phyloP scores from a whole-genome alignment of 2,113 vertebrate species.

The Phalacrocorax aristotelis region DNA sequence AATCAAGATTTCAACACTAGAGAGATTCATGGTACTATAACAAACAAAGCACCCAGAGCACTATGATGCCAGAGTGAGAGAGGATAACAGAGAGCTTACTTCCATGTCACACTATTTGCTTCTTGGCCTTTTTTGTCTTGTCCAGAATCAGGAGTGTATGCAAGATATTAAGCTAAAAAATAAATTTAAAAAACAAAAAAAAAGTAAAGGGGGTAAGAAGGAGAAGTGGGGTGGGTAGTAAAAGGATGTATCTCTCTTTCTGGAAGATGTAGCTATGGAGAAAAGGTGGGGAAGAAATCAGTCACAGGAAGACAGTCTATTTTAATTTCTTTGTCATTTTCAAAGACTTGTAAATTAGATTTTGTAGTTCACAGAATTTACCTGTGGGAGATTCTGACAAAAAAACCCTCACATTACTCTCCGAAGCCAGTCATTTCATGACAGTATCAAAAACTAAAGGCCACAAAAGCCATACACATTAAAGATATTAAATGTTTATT shows the following conservation, averaged over 20 bases:
- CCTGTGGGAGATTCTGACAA: neutral
- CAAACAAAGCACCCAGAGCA: neutral
- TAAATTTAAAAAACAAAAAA: neutral
- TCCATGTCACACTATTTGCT: neutral
- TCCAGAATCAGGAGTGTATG: neutral
- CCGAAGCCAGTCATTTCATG: neutral
- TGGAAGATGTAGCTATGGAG: neutral
- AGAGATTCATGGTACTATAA: neutral
- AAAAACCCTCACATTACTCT: neutral
- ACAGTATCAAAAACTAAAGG: neutral
- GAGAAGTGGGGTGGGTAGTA: rapidly evolving
- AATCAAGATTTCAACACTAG: neutral
- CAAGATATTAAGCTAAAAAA: neutral
- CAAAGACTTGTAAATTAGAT: neutral
- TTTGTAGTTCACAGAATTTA: neutral
- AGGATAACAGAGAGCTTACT: neutral
- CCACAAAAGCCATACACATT: neutral
- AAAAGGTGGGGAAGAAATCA: neutral
- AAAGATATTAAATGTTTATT: neutral
- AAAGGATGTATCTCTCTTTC: neutral
- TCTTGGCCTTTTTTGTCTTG: neutral
- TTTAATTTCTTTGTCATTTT: neutral
- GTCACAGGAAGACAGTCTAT: neutral
- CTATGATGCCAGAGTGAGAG: neutral
- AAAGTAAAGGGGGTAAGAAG: neutral